Base-by-base conservation (phyloP, 2,113 vertebrate species). In the Seriola rivoliana region DNA sequence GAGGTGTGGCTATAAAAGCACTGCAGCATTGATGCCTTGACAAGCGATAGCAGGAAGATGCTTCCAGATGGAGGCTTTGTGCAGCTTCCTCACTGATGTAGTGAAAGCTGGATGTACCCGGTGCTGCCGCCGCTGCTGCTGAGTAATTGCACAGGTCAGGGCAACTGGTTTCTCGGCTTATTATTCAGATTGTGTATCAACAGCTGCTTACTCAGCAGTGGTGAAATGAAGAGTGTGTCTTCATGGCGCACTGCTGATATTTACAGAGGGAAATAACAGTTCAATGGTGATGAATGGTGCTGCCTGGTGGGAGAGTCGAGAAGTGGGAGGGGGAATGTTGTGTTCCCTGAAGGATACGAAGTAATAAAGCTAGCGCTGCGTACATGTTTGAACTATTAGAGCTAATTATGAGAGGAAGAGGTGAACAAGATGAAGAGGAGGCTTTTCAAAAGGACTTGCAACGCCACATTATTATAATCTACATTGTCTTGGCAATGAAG, bases 141-240 rank as follows among this genome's bases (percentile, higher is more conserved):
- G 75, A 86, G 80, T 79, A 79, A 79, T 66, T 69, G 77, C 14
- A 25, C 71, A 40, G 77, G 78, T 84, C 78, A 32, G 87, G 38
- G 12, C 10, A 48, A 55, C 75, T 59, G 9, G 73, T 66, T 91
- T 81, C 86, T 67, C 70, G 4, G 40, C 68, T 70, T 75, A 78
- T 90, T 90, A 89, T 86, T 89, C 79, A 70, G 62, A 88, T 75
- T 88, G n/a, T 69, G 68, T 70, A 81, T 78, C 78, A 68, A 73
- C 75, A 71, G 83, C 83, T 88, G 88, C 86, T 89, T 86, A 82
- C 66, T 93, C 85, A 79, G 91, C 88, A 91, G 85, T 63, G 2
- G 67, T 14, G 63, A 68, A 75, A 71, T 71, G 71, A 78, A 46
- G 50, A 57, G 75, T 32, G 68, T 29, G 54, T 86, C 70, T 88